phyloP scores from a whole-genome alignment of 2,888 invertebrate genomes.

The Eristalis pertinax region DNA sequence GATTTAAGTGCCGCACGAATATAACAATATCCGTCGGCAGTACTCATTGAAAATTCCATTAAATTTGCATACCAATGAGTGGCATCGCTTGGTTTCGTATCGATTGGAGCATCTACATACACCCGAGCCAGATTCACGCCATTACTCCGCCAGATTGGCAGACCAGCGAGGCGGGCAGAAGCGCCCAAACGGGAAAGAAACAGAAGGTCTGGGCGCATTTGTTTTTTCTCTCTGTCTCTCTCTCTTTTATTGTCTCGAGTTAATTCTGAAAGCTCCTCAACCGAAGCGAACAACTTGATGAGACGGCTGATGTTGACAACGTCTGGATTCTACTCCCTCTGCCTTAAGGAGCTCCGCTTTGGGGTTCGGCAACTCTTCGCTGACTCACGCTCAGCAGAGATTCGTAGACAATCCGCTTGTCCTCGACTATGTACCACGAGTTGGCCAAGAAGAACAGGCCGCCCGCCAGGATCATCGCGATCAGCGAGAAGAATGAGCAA shows the following conservation, averaged over 20 bases:
- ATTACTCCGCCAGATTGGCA: not conserved
- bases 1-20: slow-evolving; percentile 39
- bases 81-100: slow-evolving; percentile 24
- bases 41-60: slow-evolving; percentile 69
- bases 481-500: slow-evolving; percentile 21
- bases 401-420: slow-evolving; percentile 35
- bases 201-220: not conserved
- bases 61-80: slow-evolving; percentile 69
- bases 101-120: slow-evolving; percentile 5
- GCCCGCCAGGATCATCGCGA: slow-evolving; percentile 35
- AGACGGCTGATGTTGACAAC: too few relatives aligned
- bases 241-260: not conserved
- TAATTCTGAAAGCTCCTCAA: too few relatives aligned
- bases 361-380: slow-evolving; percentile 17
- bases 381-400: not conserved
- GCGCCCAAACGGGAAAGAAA: not conserved
- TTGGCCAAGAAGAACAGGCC: slow-evolving; percentile 31
- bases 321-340: too few relatives aligned
- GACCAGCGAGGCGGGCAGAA: not conserved
- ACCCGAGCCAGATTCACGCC: not conserved
- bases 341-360: not conserved
- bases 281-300: too few relatives aligned
- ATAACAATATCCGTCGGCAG: slow-evolving; percentile 60
- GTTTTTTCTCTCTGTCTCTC: not conserved
- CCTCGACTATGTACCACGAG: slow-evolving; percentile 43